A percentile compares a stretch with the other conserved stretches of the same genome.
phyloP scores from a whole-genome alignment of 1,140 invertebrate species.

The Drosophila sp. region DNA sequence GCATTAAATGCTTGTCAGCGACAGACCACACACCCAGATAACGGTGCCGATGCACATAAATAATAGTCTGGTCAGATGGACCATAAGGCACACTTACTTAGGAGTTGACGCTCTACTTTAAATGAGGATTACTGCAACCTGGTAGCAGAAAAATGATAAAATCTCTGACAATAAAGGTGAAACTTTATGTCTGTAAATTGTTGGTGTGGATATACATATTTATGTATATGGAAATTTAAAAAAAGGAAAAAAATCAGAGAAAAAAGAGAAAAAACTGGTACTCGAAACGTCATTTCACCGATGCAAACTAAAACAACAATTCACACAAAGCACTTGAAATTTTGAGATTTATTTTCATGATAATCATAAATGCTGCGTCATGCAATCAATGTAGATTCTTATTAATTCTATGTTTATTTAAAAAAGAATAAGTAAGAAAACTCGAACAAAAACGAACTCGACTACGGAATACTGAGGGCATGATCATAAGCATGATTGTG shows the following conservation, averaged over 20 bases:
- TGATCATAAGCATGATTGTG: not conserved
- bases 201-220: constrained; percentile 10
- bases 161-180: not conserved
- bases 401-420: constrained; percentile 35
- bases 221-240: constrained; percentile 13
- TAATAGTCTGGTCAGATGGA: not conserved
- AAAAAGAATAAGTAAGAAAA: constrained; percentile 20
- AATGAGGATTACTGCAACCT: constrained; percentile 4
- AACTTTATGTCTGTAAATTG: constrained; percentile 1
- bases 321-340: constrained; percentile 23
- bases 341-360: constrained; percentile 31
- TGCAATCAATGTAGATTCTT: constrained; percentile 45
- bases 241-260: not conserved
- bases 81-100: not conserved
- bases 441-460: not conserved
- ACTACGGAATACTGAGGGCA: constrained; percentile 4
- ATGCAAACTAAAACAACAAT: constrained; percentile 24
- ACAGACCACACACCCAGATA: constrained; percentile 1
- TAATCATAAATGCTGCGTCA: constrained; percentile 34
- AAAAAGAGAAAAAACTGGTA: not conserved
- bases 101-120: not conserved
- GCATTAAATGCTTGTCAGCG: not conserved
- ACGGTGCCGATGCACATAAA: constrained; percentile 4
- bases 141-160: constrained; percentile 9
- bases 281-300: constrained; percentile 19